Evolutionary conservation across 2,113 vertebrate species (phyloP).

Genomic region (Crotophaga sulcirostris): DNA sequence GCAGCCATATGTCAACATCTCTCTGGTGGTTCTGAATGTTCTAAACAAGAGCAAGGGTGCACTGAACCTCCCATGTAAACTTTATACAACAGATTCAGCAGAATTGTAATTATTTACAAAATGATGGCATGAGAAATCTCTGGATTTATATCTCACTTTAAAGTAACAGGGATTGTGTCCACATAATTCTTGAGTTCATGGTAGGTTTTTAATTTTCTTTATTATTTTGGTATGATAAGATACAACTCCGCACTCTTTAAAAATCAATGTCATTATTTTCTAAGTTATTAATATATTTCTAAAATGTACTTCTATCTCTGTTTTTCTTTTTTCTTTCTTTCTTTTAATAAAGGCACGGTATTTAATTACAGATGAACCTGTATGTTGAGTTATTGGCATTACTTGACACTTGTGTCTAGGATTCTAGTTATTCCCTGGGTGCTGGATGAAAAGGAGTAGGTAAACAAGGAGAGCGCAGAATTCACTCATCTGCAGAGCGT

Average conservation of each 20-base stretch:
- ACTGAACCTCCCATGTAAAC: conserved; percentile 99
- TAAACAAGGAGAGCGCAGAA: not conserved
- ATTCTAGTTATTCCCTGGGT: not conserved
- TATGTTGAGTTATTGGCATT: not conserved
- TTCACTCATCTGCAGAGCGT: not conserved
- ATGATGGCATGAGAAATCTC: conserved; percentile 91
- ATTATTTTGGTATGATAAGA: conserved; percentile 69
- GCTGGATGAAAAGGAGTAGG: not conserved
- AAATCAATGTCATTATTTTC: not conserved
- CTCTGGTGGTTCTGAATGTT: conserved; percentile 96
- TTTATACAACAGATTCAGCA: conserved; percentile 98
- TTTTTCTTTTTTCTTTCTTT: not conserved
- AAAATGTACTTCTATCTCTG: not conserved
- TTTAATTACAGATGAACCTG: conserved; percentile 4
- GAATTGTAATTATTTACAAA: conserved; percentile 99
- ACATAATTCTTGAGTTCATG: conserved; percentile 72
- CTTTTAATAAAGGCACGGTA: not conserved
- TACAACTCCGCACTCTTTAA: conserved; percentile 25
- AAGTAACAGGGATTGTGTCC: conserved; percentile 80
- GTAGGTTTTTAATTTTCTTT: conserved; percentile 73
- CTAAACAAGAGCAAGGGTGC: conserved; percentile 99
- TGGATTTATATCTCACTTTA: conserved; percentile 83
- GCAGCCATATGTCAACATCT: conserved; percentile 97
- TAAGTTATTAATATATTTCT: not conserved
- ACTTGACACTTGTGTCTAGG: not conserved